Evolutionary conservation across 2,888 invertebrate genomes (phyloP), one percentile per base, ranked within the genome.

Genomic region (Imbricaverruca yamaguchii): DNA sequence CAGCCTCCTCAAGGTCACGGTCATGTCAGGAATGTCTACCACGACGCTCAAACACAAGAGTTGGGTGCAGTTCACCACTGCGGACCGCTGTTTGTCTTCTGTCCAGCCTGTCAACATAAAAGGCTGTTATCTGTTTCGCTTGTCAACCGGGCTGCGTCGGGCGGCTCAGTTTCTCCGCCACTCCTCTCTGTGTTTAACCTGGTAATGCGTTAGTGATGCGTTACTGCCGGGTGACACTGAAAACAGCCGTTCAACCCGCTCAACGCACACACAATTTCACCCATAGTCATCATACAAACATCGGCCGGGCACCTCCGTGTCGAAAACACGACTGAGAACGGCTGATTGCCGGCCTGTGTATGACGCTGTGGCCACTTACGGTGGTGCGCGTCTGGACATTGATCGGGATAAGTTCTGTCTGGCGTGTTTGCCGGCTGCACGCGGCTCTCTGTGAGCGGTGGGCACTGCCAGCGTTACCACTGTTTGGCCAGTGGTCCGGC

Each of bases 151-250:
- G 39, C 39, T 39, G 39, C 39, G 39, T 4, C 39, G 39, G 39
- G 39, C 39, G 39, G 39, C 39, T 39, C 39, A 4, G 39, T 39
- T 39, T 39, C 39, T 39, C 39, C 39, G 39, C 39, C 39, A 39
- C 39, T 39, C 39, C 39, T 59, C 12, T 59, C 18, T 53, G 3
- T 25, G 25, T 74, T 39, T 74, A 53, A 74, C 53, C 74, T 18
- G 53, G 74, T 74, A 74, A 74, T 74, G 74, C 53, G 74, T 13
- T 18, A 23, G 74, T 74, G 53, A 74, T 74, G 74, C 53, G 74
- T 13, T 18, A 23, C 18, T 11, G 15, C 53, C 74, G 39, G 10
- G 18, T 11, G 15, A 74, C 21, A 74, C 53, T 53, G 74, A 74
- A 74, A 74, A 74, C 74, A 74, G 18, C 74, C 21, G 53, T 39